Base-by-base conservation (phyloP, 2,113 vertebrate species). In the Scophthalmus maximus region DNA sequence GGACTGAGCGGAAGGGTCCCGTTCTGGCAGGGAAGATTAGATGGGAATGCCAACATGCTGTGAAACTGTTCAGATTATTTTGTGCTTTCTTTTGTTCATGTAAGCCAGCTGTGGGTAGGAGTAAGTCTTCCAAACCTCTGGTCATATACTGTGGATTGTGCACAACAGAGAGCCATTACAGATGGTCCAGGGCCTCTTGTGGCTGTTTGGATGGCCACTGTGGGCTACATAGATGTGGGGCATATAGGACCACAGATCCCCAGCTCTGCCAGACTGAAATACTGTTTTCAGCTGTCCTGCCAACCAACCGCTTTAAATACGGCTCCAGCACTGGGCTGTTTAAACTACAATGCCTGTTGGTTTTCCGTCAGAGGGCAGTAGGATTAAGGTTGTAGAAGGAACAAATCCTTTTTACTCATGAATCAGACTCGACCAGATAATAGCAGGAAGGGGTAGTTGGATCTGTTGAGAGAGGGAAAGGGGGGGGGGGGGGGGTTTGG, bases 1-100 rank as follows among this genome's bases (percentile, higher is more conserved):
- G 70, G 98, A 99, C 95, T 99, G 95, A 98, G 73, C 51, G 1
- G 4, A n/a, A 4, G 30, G 66, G 53, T 47, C 47, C 76, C 47
- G 64, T 68, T 44, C 56, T 8, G 15, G 26, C 51, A 23, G 17
- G 59, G 30, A 9, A 29, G 56, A 68, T 47, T 27, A 64, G 42
- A 57, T 58, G 42, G 60, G 78, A 79, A 77, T 29, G 73, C 57
- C 73, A 68, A 89, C 86, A 88, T 84, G 86, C 90, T 88, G 89
- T 90, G 87, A 90, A 91, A 87, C 87, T 83, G 52, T 66, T 83
- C n/a, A 40, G 63, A 88, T 84, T 68, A 78, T 76, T 79, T 87
- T 59, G 60, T 82, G 79, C 77, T 82, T 85, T 76, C 63, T 82
- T 85, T 86, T 73, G 62, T 82, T 88, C 53, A 36, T 71, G 68